phyloP scores from a whole-genome alignment of 1,140 invertebrate genomes.

The Acromyrmex heyeri region DNA sequence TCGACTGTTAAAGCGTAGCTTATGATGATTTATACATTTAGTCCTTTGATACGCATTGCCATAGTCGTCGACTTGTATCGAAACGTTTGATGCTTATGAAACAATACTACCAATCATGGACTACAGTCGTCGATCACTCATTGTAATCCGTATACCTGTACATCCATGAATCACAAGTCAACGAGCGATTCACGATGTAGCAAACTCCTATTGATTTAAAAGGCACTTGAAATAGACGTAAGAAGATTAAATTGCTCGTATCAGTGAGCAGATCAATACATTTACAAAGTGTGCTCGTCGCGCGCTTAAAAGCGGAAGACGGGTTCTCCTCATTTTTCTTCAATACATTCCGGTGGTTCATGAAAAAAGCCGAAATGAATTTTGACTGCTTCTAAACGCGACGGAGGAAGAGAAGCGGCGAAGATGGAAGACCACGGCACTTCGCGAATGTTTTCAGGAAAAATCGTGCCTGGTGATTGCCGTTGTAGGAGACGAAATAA shows the following conservation, averaged over 20 bases:
- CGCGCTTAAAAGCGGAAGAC: not conserved
- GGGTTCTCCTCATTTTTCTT: not conserved
- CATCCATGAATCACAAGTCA: constrained; percentile 14
- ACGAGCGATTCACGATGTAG: not conserved
- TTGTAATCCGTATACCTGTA: constrained; percentile 22
- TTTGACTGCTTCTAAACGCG: constrained; percentile 42
- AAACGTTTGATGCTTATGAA: not conserved
- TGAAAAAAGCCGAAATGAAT: constrained; percentile 64
- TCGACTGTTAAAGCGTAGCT: constrained; percentile 44
- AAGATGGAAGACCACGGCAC: constrained; percentile 49
- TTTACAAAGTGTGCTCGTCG: constrained; percentile 14
- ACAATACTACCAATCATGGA: constrained; percentile 45
- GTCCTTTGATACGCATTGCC: constrained; percentile 15
- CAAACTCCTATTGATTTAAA: not conserved
- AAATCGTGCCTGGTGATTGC: constrained; percentile 68
- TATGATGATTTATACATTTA: constrained; percentile 41
- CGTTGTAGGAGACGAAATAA: constrained; percentile 50
- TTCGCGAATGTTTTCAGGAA: constrained; percentile 64
- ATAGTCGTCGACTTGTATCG: not conserved
- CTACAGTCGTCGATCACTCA: constrained; percentile 30
- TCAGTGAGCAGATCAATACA: constrained; percentile 20
- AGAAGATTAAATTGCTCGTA: constrained; percentile 27
- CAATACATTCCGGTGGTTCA: not conserved
- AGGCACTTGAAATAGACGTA: not conserved
- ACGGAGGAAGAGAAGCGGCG: not conserved